These are phyloP conservation scores for Naso thynnoides DNA, from an alignment of 2,797 vertebrate species.

Conservation along the genomic window DNA sequence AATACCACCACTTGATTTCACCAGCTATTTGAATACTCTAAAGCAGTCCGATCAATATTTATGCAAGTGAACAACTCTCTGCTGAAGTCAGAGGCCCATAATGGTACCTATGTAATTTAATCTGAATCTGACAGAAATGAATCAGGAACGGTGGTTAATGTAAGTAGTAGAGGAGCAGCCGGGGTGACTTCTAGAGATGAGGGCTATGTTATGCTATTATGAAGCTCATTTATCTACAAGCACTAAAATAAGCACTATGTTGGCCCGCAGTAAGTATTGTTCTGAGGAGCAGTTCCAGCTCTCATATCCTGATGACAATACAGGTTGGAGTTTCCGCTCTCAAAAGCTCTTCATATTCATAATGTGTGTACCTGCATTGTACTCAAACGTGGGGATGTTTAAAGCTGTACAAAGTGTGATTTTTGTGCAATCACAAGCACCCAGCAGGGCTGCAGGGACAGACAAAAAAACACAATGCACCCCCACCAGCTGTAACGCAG, in stretches of 20 bases:
- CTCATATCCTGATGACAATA: conserved; percentile 26
- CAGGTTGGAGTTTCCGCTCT: conserved; percentile 27
- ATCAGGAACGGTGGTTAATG: conserved; percentile 19
- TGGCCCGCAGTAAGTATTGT: conserved; percentile 32
- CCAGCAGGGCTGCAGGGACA: conserved; percentile 27
- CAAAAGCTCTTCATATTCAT: conserved; percentile 30
- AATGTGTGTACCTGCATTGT: not conserved
- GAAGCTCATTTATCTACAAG: conserved; percentile 47
- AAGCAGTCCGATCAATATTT: conserved; percentile 59
- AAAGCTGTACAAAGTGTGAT: conserved; percentile 28
- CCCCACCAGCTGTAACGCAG: conserved; percentile 20
- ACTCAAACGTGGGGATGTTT: conserved; percentile 24
- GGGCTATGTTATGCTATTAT: conserved; percentile 38
- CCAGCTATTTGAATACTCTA: conserved; percentile 49
- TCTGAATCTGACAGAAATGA: conserved; percentile 49
- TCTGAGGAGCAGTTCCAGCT: conserved; percentile 26
- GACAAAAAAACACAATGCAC: conserved; percentile 17
- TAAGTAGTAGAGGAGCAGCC: conserved; percentile 25
- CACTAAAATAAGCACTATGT: conserved; percentile 17
- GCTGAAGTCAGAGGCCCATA: conserved; percentile 50
- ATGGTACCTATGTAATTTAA: conserved; percentile 51
- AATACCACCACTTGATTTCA: conserved; percentile 43
- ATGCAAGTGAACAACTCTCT: conserved; percentile 55
- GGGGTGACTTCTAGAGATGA: conserved; percentile 34
- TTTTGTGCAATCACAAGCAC: conserved; percentile 44